Conservation (phyloP, 2,888 invertebrate species). For the Dioctria rufipes region DNA sequence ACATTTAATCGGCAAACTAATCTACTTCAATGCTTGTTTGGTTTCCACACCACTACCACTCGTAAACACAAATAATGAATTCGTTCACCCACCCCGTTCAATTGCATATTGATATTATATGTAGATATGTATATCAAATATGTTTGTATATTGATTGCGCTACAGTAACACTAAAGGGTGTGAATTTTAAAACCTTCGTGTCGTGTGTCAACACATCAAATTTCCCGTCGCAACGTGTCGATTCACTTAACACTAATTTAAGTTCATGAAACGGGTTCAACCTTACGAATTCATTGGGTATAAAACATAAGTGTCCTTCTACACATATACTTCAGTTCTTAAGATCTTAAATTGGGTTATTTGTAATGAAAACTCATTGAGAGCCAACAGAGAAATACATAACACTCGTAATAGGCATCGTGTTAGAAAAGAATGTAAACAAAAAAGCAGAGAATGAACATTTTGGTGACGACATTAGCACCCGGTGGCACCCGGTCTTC, state of each 20-base stretch:
- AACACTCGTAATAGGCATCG: background rate
- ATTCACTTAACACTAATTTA: constrained; percentile 34
- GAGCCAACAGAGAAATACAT: background rate
- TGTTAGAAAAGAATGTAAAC: background rate
- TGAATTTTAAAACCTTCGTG: constrained; percentile 48
- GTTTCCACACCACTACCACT: background rate
- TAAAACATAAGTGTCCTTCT: background rate
- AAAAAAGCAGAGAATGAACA: background rate
- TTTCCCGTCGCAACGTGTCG: constrained; percentile 38
- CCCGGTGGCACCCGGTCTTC: background rate
- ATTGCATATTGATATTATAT: too few species aligned
- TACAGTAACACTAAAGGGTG: constrained; percentile 29
- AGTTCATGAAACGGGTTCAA: constrained; percentile 31
- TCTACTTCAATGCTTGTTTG: too few species aligned
- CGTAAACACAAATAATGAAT: background rate
- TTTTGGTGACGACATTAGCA: constrained; percentile 8
- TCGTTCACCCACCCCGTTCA: background rate
- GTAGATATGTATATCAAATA: background rate
- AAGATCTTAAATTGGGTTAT: constrained; percentile 9
- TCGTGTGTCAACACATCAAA: constrained; percentile 45
- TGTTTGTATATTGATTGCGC: constrained; percentile 1
- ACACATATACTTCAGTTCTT: background rate
- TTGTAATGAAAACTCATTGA: constrained; percentile 22
- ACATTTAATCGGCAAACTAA: too few species aligned
- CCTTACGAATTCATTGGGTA: constrained; percentile 10